Conservation (phyloP, 2,888 invertebrate genomes). For the Nomada fucata region DNA sequence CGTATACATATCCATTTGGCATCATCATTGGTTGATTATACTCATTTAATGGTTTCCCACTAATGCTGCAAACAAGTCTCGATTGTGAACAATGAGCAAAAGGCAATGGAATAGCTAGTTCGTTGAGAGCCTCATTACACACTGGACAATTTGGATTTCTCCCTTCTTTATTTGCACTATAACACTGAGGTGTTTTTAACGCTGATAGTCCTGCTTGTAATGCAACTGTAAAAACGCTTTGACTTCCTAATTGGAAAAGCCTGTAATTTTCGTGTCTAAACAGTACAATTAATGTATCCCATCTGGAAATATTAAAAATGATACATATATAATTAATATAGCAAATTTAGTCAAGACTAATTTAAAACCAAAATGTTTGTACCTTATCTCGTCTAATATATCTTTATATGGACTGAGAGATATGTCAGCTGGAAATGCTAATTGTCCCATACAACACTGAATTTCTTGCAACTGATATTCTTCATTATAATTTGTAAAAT, state of each 20-base stretch:
- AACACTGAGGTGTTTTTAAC: conserved; percentile 92
- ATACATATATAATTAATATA: background rate
- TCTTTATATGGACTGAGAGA: conserved; percentile 88
- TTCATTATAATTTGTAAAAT: conserved; percentile 93
- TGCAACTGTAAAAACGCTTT: conserved; percentile 96
- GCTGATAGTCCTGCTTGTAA: conserved; percentile 97
- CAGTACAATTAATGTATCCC: conserved; percentile 94
- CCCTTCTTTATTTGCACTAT: conserved; percentile 87
- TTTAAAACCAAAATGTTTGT: conserved; percentile 14
- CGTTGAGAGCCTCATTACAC: conserved; percentile 94
- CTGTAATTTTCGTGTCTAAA: conserved; percentile 97
- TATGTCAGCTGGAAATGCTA: conserved; percentile 95
- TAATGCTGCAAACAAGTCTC: conserved; percentile 95
- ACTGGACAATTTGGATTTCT: conserved; percentile 96
- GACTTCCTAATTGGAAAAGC: conserved; percentile 95
- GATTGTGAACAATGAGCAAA: conserved; percentile 99
- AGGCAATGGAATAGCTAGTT: conserved; percentile 94
- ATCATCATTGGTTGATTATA: conserved; percentile 99
- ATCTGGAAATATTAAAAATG: conserved; percentile 84
- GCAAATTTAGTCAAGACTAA: background rate
- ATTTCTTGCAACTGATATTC: conserved; percentile 93
- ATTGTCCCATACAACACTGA: conserved; percentile 97
- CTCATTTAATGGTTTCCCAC: conserved; percentile 96
- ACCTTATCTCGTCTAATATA: conserved; percentile 87
- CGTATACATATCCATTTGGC: conserved; percentile 99